Evolutionary conservation across 2,113 vertebrate species (phyloP), one percentile per base, ranked within the genome.

Genomic region (Bothrops jararaca): DNA sequence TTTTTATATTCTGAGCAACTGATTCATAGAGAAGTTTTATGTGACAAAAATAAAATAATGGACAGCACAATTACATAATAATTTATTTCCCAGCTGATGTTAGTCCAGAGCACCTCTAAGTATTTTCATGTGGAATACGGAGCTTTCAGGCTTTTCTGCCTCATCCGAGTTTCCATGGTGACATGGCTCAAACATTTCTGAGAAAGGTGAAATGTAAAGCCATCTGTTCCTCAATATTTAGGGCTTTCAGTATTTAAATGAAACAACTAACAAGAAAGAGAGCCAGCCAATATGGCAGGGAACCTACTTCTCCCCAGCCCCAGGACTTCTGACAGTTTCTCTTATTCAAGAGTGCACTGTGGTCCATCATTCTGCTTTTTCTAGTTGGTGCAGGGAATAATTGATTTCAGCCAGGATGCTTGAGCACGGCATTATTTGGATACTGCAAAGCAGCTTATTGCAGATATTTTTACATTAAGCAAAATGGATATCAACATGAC

Each of bases 131-230:
- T 95, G 93, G 95, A 97, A 96, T 6, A 94, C 95, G 94, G 96
- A 95, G 92, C 96, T 97, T 96, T 97, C 96, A 92, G 96, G 96
- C 96, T 97, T 95, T 96, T 95, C 97, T 96, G 94, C 96, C 97
- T 94, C 96, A 97, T 96, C 93, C 92, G 94, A 92, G 97, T 98
- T 97, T 96, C 98, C 97, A 98, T 97, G 97, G 97, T 86, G 97
- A 98, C 96, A 20, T 93, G 94, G 96, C 95, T 98, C 97, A 97
- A 97, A 97, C 97, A 97, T 96, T 96, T 96, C 95, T 94, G 95
- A 96, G 96, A 92, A 90, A 97, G 96, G 95, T 97, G 96, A 97
- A 97, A 97, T 93, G 93, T 96, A 97, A 97, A 96, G 29, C 96
- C 96, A 93, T 95, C 96, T 97, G 96, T 92, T 87, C 93, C 96